Percentiles rank a stretch among this genome's conserved stretches.
Conservation (phyloP, 1,140 invertebrate species). For the Drosophila melanica region DNA sequence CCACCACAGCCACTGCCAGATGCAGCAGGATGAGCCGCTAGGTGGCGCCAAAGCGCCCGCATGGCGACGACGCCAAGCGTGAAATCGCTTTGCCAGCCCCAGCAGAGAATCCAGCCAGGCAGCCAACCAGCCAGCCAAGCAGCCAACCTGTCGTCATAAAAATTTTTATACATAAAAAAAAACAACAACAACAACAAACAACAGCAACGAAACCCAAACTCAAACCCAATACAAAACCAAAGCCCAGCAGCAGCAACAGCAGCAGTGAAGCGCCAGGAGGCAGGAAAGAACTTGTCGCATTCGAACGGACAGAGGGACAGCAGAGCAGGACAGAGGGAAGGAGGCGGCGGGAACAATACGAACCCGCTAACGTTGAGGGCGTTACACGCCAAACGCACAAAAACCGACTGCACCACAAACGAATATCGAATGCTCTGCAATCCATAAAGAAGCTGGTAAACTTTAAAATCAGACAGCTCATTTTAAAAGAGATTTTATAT, state of each 20-base stretch:
- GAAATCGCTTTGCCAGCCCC: constrained; percentile 74
- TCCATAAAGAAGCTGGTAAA: no score
- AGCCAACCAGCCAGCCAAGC: constrained; percentile 32
- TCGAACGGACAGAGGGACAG: background rate
- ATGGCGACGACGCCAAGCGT: constrained; percentile 63
- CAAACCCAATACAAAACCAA: background rate
- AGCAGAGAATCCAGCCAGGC: constrained; percentile 38
- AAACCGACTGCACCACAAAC: background rate
- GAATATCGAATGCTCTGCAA: background rate
- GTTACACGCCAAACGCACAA: constrained; percentile 14
- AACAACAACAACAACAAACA: constrained; percentile 35
- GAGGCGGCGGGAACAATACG: constrained; percentile 48
- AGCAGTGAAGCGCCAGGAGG: background rate
- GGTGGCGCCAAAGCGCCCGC: constrained; percentile 59
- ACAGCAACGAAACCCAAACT: constrained; percentile 11
- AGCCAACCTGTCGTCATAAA: constrained; percentile 80
- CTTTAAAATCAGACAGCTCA: no score
- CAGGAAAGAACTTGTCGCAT: constrained; percentile 8
- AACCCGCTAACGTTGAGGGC: constrained; percentile 26
- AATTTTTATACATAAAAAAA: constrained; percentile 66
- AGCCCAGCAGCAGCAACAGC: constrained; percentile 20
- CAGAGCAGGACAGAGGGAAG: background rate
- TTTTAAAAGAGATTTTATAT: no score
- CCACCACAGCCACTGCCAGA: background rate
- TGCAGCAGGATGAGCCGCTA: constrained; percentile 44